Evolutionary conservation across 1,140 invertebrate species (phyloP).

Genomic region (Eurosta solidaginis): DNA sequence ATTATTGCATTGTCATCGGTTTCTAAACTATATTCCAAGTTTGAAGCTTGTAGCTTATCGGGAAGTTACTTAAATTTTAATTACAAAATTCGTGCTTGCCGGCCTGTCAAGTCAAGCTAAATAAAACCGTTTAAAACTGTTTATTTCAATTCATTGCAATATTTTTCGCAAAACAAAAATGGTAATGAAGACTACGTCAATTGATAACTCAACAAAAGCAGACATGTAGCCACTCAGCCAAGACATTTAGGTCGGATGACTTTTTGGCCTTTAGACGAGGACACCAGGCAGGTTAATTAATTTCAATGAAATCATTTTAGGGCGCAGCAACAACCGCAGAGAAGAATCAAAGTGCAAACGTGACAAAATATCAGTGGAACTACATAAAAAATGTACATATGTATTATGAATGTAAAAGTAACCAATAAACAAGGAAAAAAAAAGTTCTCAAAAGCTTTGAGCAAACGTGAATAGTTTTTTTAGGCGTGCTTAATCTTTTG

Average conservation of each 20-base stretch:
- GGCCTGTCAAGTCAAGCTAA: too few species aligned
- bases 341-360: not conserved
- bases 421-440: too few species aligned
- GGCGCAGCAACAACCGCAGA: slow-evolving; percentile 15
- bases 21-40: too few species aligned
- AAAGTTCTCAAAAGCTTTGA: too few species aligned
- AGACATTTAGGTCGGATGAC: not conserved
- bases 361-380: slow-evolving; percentile 11
- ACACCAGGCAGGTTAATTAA: slow-evolving; percentile 53
- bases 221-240: not conserved
- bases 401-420: not conserved
- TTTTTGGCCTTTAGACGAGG: slow-evolving; percentile 42
- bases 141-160: too few species aligned
- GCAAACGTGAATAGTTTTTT: too few species aligned
- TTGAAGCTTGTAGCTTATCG: too few species aligned
- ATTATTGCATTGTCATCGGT: too few species aligned
- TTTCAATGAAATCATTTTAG: slow-evolving; percentile 55
- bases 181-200: not conserved
- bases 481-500: too few species aligned
- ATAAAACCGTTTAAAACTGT: too few species aligned
- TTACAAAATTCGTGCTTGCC: too few species aligned
- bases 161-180: not conserved
- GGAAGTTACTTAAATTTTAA: too few species aligned
- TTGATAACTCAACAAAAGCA: not conserved
- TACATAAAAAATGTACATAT: not conserved